These are phyloP conservation scores for Monopis laevigella DNA, from an alignment of 2,888 invertebrate species.

Conservation along the genomic window DNA sequence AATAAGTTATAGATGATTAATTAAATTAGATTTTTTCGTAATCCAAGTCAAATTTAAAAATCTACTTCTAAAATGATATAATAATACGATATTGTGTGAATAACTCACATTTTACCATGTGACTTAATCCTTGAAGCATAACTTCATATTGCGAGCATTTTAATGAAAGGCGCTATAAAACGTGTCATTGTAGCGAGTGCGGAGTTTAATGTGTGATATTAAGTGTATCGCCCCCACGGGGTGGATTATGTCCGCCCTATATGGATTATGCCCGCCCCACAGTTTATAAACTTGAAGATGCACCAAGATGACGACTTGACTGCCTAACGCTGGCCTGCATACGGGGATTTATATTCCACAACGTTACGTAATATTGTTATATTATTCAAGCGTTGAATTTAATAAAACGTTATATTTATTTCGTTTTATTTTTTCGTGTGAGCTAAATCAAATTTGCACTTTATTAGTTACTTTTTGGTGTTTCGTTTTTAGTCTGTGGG, in stretches of 20 bases:
- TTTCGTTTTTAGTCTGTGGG: too few relatives aligned
- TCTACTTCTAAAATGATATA: too few relatives aligned
- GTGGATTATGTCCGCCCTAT: slow-evolving; percentile 25
- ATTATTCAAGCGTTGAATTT: background rate
- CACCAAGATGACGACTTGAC: slow-evolving; percentile 8
- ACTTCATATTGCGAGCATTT: slow-evolving; percentile 44
- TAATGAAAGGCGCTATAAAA: slow-evolving; percentile 51
- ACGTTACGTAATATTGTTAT: background rate
- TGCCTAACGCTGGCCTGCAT: slow-evolving; percentile 1
- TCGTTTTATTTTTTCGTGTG: too few relatives aligned
- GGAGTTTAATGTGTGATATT: slow-evolving; percentile 19
- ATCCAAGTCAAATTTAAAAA: too few relatives aligned
- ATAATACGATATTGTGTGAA: too few relatives aligned
- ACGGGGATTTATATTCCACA: background rate
- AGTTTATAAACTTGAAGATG: slow-evolving; percentile 15
- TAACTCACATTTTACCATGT: too few relatives aligned
- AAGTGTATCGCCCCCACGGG: slow-evolving; percentile 22
- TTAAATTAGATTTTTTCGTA: too few relatives aligned
- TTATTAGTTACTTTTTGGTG: too few relatives aligned
- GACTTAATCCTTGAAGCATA: too few relatives aligned
- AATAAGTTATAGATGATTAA: too few relatives aligned
- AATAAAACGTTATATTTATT: background rate
- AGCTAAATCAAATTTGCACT: too few relatives aligned
- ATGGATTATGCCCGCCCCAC: background rate
- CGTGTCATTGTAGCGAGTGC: slow-evolving; percentile 34